Evolutionary conservation across 2,113 vertebrate genomes (phyloP), one percentile per base, ranked within the genome.

Genomic region (Castor canadensis): DNA sequence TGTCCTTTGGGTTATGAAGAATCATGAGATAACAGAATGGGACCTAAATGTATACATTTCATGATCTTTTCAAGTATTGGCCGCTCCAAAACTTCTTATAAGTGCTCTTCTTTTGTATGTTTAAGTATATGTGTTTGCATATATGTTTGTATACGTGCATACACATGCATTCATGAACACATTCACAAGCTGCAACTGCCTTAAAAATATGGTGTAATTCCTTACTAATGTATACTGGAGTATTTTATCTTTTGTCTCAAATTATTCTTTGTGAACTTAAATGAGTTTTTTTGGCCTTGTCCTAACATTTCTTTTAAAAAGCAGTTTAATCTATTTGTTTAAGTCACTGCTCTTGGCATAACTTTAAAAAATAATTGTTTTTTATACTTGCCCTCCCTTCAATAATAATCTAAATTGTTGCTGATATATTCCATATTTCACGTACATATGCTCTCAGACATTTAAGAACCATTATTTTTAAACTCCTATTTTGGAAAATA

Each of bases 1-100:
- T 24, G 66, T 97, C 97, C 95, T 97, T 93, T 97, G 96, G 93
- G 94, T 98, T 93, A 77, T 56, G 22, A 97, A 97, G 96, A 89
- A 95, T 67, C 97, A 43, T 82, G 87, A 94, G 82, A 97, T 98
- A 95, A 96, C 92, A 98, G 92, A 98, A 94, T 76, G 96, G 66
- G 86, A 93, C 87, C 88, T 85, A 95, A 38, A 10, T 26, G 11
- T 95, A 72, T 30, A 94, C 91, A 73, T 96, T 97, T 49, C 43
- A 94, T 58, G 4, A 9, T 80, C 64, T 84, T 72, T 32, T 97
- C 75, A 93, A 93, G 67, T 96, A 76, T 76, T 83, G 19, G 35
- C 69, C 89, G 89, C 87, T 96, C 76, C 81, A 86, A 79, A 47
- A 9, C 28, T 5, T 30, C 91, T 84, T 87, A 22, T 26, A 66